Conservation (phyloP, 2,888 invertebrate genomes). For the Peribatodes rhomboidaria region DNA sequence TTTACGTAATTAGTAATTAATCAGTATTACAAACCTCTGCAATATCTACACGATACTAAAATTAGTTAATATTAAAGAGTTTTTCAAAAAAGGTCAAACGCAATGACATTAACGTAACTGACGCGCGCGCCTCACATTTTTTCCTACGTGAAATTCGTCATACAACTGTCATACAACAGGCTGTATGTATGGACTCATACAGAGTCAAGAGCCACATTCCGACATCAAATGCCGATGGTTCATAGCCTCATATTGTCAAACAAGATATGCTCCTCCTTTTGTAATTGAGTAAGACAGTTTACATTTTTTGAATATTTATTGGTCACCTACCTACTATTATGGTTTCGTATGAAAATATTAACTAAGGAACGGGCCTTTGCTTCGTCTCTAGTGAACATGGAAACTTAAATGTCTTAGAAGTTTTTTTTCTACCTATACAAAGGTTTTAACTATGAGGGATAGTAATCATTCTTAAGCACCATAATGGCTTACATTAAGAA, state of each 20-base stretch:
- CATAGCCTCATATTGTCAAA: conserved; percentile 51
- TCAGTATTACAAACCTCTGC: background rate
- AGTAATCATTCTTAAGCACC: too few species aligned
- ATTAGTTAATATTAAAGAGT: background rate
- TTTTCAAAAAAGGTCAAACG: background rate
- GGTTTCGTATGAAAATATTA: too few species aligned
- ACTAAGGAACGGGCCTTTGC: too few species aligned
- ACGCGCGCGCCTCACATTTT: conserved; percentile 25
- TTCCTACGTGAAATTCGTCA: conserved; percentile 31
- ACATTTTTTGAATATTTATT: background rate
- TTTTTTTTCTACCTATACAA: too few species aligned
- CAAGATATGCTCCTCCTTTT: conserved; percentile 27
- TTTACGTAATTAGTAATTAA: too few species aligned
- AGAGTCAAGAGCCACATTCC: conserved; percentile 50
- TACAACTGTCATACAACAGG: conserved; percentile 29
- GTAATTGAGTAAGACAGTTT: conserved; percentile 2
- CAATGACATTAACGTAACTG: conserved; percentile 20
- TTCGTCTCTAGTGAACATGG: too few species aligned
- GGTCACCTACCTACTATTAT: too few species aligned
- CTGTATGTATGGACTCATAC: conserved; percentile 40
- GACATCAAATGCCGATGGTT: conserved; percentile 34
- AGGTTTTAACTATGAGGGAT: too few species aligned
- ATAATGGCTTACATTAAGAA: too few species aligned
- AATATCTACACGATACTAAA: background rate
- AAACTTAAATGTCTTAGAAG: too few species aligned